Base-by-base conservation (phyloP, 53 echinoderm and acorn worm species). In the Holothuria scabra region DNA sequence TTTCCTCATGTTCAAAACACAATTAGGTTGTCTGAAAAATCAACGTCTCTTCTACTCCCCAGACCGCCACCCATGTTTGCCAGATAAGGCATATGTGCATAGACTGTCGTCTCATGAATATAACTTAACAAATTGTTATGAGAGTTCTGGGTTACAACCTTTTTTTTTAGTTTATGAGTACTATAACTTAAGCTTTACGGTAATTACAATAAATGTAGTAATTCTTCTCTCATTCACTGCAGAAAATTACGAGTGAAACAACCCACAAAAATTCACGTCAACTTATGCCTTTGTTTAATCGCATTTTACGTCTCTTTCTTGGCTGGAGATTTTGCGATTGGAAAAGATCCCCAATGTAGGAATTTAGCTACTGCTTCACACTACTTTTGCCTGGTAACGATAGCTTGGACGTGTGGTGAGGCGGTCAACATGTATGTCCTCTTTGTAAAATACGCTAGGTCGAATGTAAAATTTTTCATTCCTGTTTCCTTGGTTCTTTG, bases 221-320 rank as follows among this genome's bases (percentile, higher is more conserved):
- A 41, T 41, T 10, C 41, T 41, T 41, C 41, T 41, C 41, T 41
- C 3, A 35, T 35, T 41, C 41, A 41, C 28, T 69, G 19, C 72
- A 72, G 72, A 72, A 72, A 46, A 20, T 22, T 72, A 26, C 72
- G 72, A 16, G 22, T 41, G 7, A 72, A 72, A n/a, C 72, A 72
- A 72, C 72, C 72, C 10, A 72, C 72, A 24, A 72, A 72, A 21
- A 48, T 72, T 5, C 72, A 72, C 20, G 21, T 72, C 11, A 72
- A 72, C 37, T 12, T 72, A 11, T 72, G 72, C 24, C 48, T 72
- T 20, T 72, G 49, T 44, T 11, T 72, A 9, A 44, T 72, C 46
- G 72, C 48, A 24, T 72, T 72, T 26, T 72, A 72, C 9, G 46
- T 72, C 1, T 44, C n/a, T 25, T 44, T 44, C 37, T 16, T 72